Evolutionary conservation across 92 coral and sea anemone genomes (phyloP).

Genomic region (Paragorgia papillata): DNA sequence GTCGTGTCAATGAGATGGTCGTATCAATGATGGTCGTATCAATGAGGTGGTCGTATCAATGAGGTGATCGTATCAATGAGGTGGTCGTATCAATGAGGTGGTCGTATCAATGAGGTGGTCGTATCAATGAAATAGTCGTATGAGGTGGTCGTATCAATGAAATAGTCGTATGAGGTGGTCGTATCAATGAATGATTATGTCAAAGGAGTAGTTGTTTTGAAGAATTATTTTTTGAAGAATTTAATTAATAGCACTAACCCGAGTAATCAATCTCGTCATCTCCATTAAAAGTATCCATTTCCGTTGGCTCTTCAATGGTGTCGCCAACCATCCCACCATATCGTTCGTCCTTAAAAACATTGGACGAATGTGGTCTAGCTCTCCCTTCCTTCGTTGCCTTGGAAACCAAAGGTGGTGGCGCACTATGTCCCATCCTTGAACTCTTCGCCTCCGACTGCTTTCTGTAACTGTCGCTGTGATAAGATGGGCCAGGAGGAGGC

Average conservation of each 20-base stretch:
- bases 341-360: slow-evolving; percentile 40
- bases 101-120: too few relatives aligned
- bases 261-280: slow-evolving; percentile 11
- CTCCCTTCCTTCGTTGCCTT: slow-evolving; percentile 9
- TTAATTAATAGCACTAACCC: not conserved
- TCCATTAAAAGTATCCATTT: slow-evolving; percentile 28
- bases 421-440: slow-evolving; percentile 8
- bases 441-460: not conserved
- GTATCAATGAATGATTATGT: too few relatives aligned
- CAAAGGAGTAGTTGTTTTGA: too few relatives aligned
- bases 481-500: slow-evolving; percentile 20
- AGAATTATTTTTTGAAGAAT: too few relatives aligned
- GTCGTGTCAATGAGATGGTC: too few relatives aligned
- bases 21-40: too few relatives aligned
- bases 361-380: slow-evolving; percentile 17
- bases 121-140: too few relatives aligned
- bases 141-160: too few relatives aligned
- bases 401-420: slow-evolving; percentile 10
- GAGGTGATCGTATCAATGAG: too few relatives aligned
- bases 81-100: too few relatives aligned
- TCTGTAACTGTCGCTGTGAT: slow-evolving; percentile 6
- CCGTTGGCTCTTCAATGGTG: slow-evolving; percentile 28
- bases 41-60: too few relatives aligned
- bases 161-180: too few relatives aligned
- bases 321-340: slow-evolving; percentile 20